Conservation (phyloP, 2,797 vertebrate species). For the Moxostoma hubbsi region DNA sequence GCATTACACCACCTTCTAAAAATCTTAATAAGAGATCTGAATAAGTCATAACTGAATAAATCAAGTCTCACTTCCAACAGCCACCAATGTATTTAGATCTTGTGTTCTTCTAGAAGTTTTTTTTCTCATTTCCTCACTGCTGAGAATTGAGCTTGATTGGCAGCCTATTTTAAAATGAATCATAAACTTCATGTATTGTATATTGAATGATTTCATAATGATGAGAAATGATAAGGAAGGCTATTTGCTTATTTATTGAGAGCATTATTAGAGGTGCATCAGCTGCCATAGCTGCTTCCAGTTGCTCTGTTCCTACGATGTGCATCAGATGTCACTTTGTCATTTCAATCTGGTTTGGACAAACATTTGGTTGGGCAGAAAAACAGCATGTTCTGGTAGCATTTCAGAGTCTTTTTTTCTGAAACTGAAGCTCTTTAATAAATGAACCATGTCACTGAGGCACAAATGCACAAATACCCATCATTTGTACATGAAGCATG, state of each 20-base stretch:
- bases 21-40: slow-evolving; percentile 40
- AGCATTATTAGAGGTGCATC: neutral
- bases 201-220: slow-evolving; percentile 23
- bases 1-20: slow-evolving; percentile 31
- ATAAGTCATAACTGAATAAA: slow-evolving; percentile 44
- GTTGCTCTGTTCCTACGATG: neutral
- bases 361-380: slow-evolving; percentile 11
- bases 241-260: slow-evolving; percentile 6
- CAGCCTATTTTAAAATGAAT: slow-evolving; percentile 17
- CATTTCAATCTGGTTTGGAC: slow-evolving; percentile 19
- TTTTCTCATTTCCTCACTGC: neutral
- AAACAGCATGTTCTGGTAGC: neutral
- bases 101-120: slow-evolving; percentile 3
- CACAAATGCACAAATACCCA: slow-evolving; percentile 35
- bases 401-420: slow-evolving; percentile 29
- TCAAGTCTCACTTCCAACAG: slow-evolving; percentile 16
- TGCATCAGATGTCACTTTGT: neutral
- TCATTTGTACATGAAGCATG: slow-evolving; percentile 38
- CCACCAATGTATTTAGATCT: neutral
- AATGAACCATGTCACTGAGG: slow-evolving; percentile 49
- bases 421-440: slow-evolving; percentile 42
- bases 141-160: slow-evolving; percentile 17
- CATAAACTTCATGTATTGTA: slow-evolving; percentile 12
- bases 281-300: neutral
- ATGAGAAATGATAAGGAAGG: neutral